Evolutionary conservation across 1,140 invertebrate genomes (phyloP).

Genomic region (Temnothorax curvispinosus): DNA sequence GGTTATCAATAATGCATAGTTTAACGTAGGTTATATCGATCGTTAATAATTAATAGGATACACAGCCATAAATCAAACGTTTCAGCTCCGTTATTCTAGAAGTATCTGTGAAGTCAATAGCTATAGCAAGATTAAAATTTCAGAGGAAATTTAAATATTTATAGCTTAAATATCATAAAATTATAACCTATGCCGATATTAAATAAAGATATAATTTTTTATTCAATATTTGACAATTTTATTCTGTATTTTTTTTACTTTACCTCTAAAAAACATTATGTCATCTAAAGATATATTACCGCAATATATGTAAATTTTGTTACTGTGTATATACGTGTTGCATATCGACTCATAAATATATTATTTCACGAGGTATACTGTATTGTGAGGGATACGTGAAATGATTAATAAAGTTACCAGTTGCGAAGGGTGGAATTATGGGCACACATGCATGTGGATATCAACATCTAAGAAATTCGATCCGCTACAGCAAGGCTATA

Average conservation of each 20-base stretch:
- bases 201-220: neutral
- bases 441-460: neutral
- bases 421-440: neutral
- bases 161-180: neutral
- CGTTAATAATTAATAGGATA: too few relatives aligned
- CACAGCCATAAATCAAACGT: too few relatives aligned
- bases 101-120: neutral
- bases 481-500: neutral
- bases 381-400: neutral
- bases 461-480: neutral
- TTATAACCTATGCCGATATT: neutral
- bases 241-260: neutral
- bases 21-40: too few relatives aligned
- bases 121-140: neutral
- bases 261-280: neutral
- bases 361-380: neutral
- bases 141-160: neutral
- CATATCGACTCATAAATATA: constrained; percentile 6
- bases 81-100: too few relatives aligned
- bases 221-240: neutral
- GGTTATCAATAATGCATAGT: too few relatives aligned
- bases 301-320: neutral
- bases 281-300: neutral
- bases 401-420: constrained; percentile 12
- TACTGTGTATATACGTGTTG: neutral